These are phyloP conservation scores for Nylanderia fulva DNA, from an alignment of 1,140 invertebrate species.

Conservation along the genomic window DNA sequence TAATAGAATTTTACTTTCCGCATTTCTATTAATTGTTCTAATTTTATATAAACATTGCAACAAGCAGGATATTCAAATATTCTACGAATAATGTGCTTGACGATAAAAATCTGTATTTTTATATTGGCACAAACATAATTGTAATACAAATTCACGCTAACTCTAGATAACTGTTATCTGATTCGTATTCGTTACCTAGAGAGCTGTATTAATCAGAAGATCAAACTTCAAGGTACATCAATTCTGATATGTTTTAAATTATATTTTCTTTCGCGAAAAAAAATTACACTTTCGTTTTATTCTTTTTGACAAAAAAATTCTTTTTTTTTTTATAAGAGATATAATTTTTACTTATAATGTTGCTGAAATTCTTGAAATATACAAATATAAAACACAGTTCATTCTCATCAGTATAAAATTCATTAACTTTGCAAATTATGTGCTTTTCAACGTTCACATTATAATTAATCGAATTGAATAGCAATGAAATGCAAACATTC, in stretches of 20 bases:
- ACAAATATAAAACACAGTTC: neutral
- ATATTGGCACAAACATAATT: constrained; percentile 31
- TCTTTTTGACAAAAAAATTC: neutral
- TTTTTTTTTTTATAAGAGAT: neutral
- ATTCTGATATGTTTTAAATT: constrained; percentile 17
- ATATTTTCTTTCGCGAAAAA: constrained; percentile 10
- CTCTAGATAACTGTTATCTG: constrained; percentile 70
- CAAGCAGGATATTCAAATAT: neutral
- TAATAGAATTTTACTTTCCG: neutral
- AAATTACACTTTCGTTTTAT: neutral
- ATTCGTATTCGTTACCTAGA: constrained; percentile 42
- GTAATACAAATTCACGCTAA: constrained; percentile 33
- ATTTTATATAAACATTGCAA: neutral
- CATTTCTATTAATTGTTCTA: neutral
- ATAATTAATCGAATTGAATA: constrained; percentile 1
- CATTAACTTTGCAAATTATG: constrained; percentile 9
- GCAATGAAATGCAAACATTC: neutral
- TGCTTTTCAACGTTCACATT: neutral
- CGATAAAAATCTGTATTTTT: neutral
- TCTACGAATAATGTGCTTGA: neutral
- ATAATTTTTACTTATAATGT: neutral
- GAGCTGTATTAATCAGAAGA: constrained; percentile 57
- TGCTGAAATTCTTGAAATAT: neutral
- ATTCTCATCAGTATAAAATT: neutral
- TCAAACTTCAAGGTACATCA: constrained; percentile 66